Conservation (phyloP, 2,113 vertebrate genomes). For the Burhinus bistriatus region DNA sequence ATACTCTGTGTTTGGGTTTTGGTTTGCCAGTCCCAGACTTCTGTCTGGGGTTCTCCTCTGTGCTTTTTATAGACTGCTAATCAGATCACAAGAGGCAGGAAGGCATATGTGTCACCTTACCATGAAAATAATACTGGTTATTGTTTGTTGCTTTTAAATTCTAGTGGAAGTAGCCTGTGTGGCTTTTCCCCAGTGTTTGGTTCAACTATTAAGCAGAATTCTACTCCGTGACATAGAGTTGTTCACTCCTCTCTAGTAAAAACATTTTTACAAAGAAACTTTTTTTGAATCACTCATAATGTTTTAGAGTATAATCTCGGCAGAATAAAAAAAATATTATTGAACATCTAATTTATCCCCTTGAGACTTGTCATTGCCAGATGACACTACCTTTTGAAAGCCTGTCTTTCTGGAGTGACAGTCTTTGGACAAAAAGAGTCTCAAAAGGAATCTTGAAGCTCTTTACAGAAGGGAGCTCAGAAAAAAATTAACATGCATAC, state of each 20-base stretch:
- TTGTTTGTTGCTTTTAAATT: constrained; percentile 2
- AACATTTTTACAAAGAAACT: neutral
- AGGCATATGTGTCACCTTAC: neutral
- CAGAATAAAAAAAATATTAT: neutral
- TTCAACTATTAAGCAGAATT: neutral
- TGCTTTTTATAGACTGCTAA: constrained; percentile 1
- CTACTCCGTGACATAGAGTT: neutral
- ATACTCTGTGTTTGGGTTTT: neutral
- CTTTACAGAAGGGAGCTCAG: no score
- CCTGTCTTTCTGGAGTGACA: neutral
- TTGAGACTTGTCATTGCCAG: neutral
- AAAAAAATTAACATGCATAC: no score
- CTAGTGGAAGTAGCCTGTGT: neutral
- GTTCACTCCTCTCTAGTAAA: neutral
- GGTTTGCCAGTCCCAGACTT: neutral
- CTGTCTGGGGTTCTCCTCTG: constrained; percentile 27
- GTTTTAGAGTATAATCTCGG: neutral
- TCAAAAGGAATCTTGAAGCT: no score
- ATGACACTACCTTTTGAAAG: neutral
- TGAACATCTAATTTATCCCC: neutral
- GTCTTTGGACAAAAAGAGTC: no score
- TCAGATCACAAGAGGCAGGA: constrained; percentile 27
- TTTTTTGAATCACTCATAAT: neutral
- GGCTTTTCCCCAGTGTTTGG: neutral
- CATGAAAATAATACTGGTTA: neutral